Evolutionary conservation across 1,140 invertebrate species (phyloP), one percentile per base, ranked within the genome.

Genomic region (Asbolus verrucosus): DNA sequence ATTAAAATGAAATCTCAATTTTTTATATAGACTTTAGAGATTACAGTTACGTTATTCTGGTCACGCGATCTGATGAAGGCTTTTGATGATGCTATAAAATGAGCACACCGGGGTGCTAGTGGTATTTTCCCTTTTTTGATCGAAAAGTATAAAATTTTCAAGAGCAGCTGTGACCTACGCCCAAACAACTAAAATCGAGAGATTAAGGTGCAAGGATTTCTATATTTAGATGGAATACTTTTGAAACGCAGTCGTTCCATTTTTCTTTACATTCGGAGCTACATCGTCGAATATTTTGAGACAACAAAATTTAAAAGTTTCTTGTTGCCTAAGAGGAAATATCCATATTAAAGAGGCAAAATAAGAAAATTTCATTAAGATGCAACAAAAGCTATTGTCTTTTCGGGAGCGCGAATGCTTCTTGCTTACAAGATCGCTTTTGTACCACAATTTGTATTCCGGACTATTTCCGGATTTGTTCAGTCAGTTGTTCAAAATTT

Each of bases 31-130:
- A 54, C 46, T 54, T 50, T 54, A n/a, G 21, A 54, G 46, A 54
- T 54, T 54, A 54, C 16, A 50, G 43, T 50, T 36, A n/a, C 43
- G 15, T 30, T 46, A 66, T 66, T 66, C 65, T 15, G 31, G 65
- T 66, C 65, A 66, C 65, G 65, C 43, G 14, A 65, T 36, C 63
- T 65, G 36, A 65, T 65, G 63, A 65, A 65, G 63, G 63, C 63
- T 38, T 66, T 66, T 66, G 38, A 66, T 50, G 65, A 67, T 50
- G 65, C 65, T 43, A 65, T 66, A 66, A 50, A 66, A 67, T 66
- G 63, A 66, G 46, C 63, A 43, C 62, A 46, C 18, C 14, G 36
- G 30, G 41, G 30, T 33, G 63, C 39, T 39, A 66, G 39, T 19
- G 30, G 36, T 38, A 36, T n/a, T 27, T 16, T 62, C 21, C 30